Evolutionary conservation across 1,140 invertebrate genomes (phyloP).

Genomic region (Aphelenchoides fujianensis): DNA sequence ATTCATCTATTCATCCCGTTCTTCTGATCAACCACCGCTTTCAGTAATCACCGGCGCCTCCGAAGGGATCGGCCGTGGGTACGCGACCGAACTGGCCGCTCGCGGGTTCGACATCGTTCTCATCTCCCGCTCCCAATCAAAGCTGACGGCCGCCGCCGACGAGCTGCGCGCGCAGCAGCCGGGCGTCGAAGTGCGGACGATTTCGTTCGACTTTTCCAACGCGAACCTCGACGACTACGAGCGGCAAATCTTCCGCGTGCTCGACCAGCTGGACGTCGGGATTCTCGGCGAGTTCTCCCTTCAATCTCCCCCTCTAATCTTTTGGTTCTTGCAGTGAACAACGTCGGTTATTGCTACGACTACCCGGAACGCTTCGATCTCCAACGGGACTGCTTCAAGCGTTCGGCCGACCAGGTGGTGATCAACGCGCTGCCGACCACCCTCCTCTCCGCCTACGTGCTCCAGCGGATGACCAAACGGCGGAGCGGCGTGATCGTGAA

Average conservation of each 20-base stretch:
- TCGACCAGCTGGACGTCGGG: conserved; percentile 53
- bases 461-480: conserved; percentile 39
- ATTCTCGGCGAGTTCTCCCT: conserved; percentile 39
- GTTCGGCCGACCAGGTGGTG: conserved; percentile 51
- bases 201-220: conserved; percentile 52
- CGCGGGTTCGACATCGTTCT: conserved; percentile 53
- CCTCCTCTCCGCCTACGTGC: conserved; percentile 38
- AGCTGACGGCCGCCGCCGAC: conserved; percentile 47
- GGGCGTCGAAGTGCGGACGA: conserved; percentile 40
- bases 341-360: conserved; percentile 58
- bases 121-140: conserved; percentile 48
- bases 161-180: conserved; percentile 39
- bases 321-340: conserved; percentile 35
- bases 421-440: conserved; percentile 25
- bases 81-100: conserved; percentile 52
- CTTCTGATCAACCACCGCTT: too few species aligned
- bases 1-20: too few species aligned
- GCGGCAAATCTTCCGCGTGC: conserved; percentile 29
- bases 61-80: too few species aligned
- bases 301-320: neutral
- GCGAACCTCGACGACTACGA: conserved; percentile 42
- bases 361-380: conserved; percentile 56
- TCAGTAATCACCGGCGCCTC: too few species aligned
- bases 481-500: conserved; percentile 41
- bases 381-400: conserved; percentile 49